Evolutionary conservation across 1,140 invertebrate genomes (phyloP).

Genomic region (Brevipalpus yothersi): DNA sequence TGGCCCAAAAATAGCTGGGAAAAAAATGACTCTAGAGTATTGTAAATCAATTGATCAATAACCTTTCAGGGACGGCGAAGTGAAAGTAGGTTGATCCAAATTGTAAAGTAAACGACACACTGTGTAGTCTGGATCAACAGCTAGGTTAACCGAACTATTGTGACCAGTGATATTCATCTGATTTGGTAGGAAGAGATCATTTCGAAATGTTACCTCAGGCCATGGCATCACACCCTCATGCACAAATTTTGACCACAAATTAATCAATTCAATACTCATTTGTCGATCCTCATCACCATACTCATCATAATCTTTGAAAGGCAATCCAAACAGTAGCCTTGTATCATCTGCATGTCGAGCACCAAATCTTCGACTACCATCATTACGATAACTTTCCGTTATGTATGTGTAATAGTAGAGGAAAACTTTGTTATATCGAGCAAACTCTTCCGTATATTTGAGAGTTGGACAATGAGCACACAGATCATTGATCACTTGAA

Average conservation of each 20-base stretch:
- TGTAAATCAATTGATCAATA: too few species aligned
- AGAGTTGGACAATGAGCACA: not conserved
- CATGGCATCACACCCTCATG: not conserved
- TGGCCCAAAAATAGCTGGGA: too few species aligned
- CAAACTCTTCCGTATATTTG: not conserved
- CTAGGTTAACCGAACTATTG: not conserved
- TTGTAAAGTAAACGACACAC: not conserved
- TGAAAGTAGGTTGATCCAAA: not conserved
- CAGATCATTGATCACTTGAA: not conserved
- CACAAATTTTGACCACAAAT: not conserved
- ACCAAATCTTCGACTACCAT: not conserved
- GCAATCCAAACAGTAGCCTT: not conserved
- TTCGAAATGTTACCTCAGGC: not conserved
- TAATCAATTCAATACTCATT: not conserved
- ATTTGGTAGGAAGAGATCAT: not conserved
- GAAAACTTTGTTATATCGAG: not conserved
- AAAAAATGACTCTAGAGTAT: too few species aligned
- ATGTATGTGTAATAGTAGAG: not conserved
- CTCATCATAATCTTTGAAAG: not conserved
- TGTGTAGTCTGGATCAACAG: not conserved
- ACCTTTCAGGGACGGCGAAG: too few species aligned
- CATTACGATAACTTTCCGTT: not conserved
- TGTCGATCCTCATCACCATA: not conserved
- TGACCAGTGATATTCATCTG: not conserved
- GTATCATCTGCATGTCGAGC: not conserved